phyloP scores from a whole-genome alignment of 2,113 vertebrate genomes.

The Podiceps cristatus region DNA sequence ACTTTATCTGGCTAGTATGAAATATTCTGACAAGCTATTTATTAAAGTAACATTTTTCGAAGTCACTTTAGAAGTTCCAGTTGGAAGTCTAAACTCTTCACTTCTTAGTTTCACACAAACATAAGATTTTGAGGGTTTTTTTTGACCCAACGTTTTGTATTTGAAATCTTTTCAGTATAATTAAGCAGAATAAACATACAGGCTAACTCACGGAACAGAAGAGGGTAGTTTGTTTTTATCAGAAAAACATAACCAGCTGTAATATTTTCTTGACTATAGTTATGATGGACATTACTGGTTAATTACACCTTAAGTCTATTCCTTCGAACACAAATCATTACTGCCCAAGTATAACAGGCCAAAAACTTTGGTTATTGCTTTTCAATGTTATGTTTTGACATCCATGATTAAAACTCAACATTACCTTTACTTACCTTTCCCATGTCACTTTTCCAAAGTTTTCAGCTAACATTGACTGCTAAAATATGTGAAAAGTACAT shows the following conservation, averaged over 20 bases:
- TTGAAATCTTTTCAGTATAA: background rate
- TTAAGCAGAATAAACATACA: background rate
- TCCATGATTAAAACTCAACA: background rate
- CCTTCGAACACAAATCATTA: background rate
- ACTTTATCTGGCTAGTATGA: background rate
- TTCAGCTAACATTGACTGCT: background rate
- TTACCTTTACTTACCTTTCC: background rate
- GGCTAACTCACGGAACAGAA: background rate
- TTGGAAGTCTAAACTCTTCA: background rate
- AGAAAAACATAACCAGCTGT: background rate
- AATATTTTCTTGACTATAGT: background rate
- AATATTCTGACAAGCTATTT: background rate
- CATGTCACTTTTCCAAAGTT: background rate
- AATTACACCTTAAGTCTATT: background rate
- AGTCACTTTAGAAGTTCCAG: background rate
- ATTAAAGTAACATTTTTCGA: background rate
- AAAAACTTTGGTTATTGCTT: background rate
- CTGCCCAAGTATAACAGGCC: background rate
- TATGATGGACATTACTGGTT: background rate
- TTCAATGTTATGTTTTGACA: background rate
- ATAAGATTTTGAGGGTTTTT: background rate
- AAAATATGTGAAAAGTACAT: background rate
- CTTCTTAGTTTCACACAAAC: background rate
- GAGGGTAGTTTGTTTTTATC: rapidly evolving
- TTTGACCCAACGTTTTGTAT: background rate